Evolutionary conservation across 2,113 vertebrate species (phyloP).

Genomic region (Tichodroma muraria): DNA sequence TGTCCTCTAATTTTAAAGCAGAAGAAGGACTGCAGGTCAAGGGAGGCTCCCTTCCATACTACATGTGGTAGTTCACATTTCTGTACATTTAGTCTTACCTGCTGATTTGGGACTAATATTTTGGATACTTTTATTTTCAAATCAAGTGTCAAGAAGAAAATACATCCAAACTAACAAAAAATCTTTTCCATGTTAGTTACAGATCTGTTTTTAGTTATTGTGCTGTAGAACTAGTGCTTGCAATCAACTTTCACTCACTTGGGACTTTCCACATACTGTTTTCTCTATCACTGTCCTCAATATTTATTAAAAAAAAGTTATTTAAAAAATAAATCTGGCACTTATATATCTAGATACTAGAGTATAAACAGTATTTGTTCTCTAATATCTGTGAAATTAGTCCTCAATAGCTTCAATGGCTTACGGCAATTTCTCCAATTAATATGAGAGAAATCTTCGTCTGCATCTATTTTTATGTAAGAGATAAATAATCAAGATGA

Average conservation of each 20-base stretch:
- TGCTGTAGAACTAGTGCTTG: background rate
- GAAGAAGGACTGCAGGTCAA: accelerated
- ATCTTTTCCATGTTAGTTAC: background rate
- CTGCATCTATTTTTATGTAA: background rate
- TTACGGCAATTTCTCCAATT: background rate
- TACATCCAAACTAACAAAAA: background rate
- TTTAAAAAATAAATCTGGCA: background rate
- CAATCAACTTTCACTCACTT: background rate
- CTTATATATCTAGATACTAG: background rate
- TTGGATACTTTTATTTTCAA: background rate
- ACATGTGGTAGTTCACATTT: background rate
- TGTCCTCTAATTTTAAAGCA: background rate
- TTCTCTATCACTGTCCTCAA: background rate
- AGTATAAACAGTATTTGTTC: background rate
- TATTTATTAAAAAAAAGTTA: background rate
- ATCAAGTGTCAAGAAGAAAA: background rate
- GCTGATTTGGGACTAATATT: background rate
- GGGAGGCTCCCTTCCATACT: background rate
- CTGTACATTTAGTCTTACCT: background rate
- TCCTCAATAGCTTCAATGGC: background rate
- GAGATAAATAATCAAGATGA: background rate
- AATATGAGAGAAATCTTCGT: background rate
- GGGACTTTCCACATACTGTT: background rate
- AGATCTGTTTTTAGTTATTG: background rate
- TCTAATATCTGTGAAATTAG: background rate